Conservation (phyloP, 2,888 invertebrate species). For the Calameuta pallipes region DNA sequence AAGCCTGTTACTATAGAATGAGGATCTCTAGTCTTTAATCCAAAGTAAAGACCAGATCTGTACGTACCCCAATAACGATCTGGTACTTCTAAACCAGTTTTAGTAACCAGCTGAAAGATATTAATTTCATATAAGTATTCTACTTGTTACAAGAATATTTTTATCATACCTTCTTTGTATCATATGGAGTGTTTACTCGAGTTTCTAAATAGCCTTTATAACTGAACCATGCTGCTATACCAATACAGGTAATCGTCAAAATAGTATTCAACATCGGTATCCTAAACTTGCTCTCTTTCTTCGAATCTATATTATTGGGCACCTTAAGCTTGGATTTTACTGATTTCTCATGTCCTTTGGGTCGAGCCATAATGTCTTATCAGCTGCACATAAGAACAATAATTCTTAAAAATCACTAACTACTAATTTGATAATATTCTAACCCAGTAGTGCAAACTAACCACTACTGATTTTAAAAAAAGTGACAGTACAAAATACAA, state of each 20-base stretch:
- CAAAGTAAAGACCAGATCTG: slow-evolving; percentile 88
- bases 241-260: slow-evolving; percentile 69
- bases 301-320: slow-evolving; percentile 26
- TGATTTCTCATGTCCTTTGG: slow-evolving; percentile 41
- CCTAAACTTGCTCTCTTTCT: slow-evolving; percentile 29
- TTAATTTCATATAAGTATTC: slow-evolving; percentile 3
- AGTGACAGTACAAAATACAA: background rate
- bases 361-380: slow-evolving; percentile 39
- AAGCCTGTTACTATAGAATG: slow-evolving; percentile 90
- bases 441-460: background rate
- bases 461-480: background rate
- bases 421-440: background rate
- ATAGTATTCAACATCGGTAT: slow-evolving; percentile 46
- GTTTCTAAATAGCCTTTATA: slow-evolving; percentile 88
- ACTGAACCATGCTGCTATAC: slow-evolving; percentile 79
- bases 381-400: background rate
- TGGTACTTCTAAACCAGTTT: slow-evolving; percentile 78
- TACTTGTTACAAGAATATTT: slow-evolving; percentile 2
- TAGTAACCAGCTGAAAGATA: slow-evolving; percentile 73
- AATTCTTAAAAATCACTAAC: background rate
- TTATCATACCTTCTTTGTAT: slow-evolving; percentile 76
- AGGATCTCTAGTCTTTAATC: slow-evolving; percentile 90
- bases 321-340: slow-evolving; percentile 36
- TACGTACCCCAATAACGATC: slow-evolving; percentile 95
- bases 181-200: slow-evolving; percentile 86